Conservation (phyloP, 2,888 invertebrate species). For the Brachypalpus laphriformis region DNA sequence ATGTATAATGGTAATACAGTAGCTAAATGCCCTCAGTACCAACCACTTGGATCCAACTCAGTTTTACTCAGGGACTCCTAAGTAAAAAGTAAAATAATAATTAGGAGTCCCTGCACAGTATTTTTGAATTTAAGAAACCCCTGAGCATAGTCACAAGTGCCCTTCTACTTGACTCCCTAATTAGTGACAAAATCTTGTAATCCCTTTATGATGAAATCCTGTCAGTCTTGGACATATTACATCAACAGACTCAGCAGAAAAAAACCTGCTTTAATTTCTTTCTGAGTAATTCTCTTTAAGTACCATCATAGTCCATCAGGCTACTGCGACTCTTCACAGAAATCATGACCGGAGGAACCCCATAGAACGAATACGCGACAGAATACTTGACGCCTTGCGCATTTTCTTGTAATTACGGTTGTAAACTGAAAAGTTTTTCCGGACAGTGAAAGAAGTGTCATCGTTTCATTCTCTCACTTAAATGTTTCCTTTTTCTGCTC, state of each 20-base stretch:
- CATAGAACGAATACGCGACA: neutral
- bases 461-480: slow-evolving; percentile 19
- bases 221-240: neutral
- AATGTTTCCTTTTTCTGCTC: slow-evolving; percentile 16
- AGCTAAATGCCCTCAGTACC: too few species aligned
- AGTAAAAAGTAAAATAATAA: too few species aligned
- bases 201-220: neutral
- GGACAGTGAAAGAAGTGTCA: slow-evolving; percentile 36
- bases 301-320: neutral
- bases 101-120: too few species aligned
- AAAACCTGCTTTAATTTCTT: neutral
- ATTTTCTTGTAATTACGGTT: slow-evolving; percentile 51
- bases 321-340: neutral
- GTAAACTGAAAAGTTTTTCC: slow-evolving; percentile 44
- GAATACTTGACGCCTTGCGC: slow-evolving; percentile 3
- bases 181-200: neutral
- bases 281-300: neutral
- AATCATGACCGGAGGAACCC: neutral
- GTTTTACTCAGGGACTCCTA: too few species aligned
- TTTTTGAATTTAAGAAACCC: too few species aligned
- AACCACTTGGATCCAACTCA: too few species aligned
- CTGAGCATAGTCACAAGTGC: neutral
- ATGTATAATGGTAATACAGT: too few species aligned
- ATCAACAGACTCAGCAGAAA: neutral
- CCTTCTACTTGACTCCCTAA: neutral